These are phyloP conservation scores for Drosophila koepferae DNA, from an alignment of 2,888 invertebrate genomes.

Conservation along the genomic window DNA sequence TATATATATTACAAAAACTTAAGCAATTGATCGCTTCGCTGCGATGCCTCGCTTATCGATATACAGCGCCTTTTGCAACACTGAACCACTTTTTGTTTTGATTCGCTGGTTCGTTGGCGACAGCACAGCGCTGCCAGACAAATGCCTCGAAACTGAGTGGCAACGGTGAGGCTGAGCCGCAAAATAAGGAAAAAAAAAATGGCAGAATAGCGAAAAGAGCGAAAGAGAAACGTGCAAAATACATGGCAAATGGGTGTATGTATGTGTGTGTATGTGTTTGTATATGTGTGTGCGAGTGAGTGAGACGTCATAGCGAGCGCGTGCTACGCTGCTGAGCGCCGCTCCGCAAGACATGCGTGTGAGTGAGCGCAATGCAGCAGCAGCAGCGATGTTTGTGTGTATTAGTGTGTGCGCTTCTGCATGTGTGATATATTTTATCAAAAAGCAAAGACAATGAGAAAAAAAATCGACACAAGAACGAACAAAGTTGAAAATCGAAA, in stretches of 20 bases:
- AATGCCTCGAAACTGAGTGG: slow-evolving; percentile 53
- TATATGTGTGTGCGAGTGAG: slow-evolving; percentile 41
- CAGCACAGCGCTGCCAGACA: slow-evolving; percentile 47
- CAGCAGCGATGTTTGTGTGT: slow-evolving; percentile 26
- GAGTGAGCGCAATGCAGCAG: slow-evolving; percentile 62
- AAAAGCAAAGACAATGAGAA: slow-evolving; percentile 75
- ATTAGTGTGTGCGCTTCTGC: slow-evolving; percentile 33
- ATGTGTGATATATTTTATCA: slow-evolving; percentile 69
- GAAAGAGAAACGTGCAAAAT: slow-evolving; percentile 61
- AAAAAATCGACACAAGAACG: slow-evolving; percentile 46
- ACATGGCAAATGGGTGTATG: slow-evolving; percentile 34
- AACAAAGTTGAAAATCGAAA: slow-evolving; percentile 69
- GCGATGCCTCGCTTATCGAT: slow-evolving; percentile 33
- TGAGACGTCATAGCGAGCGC: slow-evolving; percentile 58
- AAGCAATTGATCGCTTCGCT: slow-evolving; percentile 22
- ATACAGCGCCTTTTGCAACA: slow-evolving; percentile 44
- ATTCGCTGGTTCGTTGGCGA: slow-evolving; percentile 56
- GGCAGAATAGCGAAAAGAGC: slow-evolving; percentile 47
- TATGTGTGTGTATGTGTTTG: neutral
- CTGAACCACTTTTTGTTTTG: slow-evolving; percentile 67
- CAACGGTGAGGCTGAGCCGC: slow-evolving; percentile 49
- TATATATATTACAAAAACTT: neutral
- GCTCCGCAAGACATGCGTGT: slow-evolving; percentile 52
- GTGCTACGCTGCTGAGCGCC: slow-evolving; percentile 51
- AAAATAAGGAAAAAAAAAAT: slow-evolving; percentile 29